These are phyloP conservation scores for Oxyruncus cristatus DNA, from an alignment of 2,113 vertebrate genomes.

Conservation along the genomic window DNA sequence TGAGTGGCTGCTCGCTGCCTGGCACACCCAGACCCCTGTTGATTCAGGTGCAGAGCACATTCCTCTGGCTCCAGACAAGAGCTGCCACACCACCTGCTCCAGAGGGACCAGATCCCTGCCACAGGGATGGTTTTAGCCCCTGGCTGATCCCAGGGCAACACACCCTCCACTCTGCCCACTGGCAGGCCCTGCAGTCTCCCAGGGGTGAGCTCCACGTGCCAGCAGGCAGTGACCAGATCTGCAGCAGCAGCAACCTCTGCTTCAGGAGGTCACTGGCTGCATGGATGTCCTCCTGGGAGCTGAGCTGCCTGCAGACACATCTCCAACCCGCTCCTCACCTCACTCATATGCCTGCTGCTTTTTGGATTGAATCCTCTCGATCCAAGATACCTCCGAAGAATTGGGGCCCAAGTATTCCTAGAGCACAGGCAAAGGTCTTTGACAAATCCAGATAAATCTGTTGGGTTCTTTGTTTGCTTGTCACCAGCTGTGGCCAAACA, in stretches of 20 bases:
- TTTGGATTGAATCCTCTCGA: neutral
- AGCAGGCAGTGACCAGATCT: accelerated
- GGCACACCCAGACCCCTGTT: accelerated
- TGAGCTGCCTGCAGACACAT: neutral
- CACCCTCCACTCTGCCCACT: accelerated
- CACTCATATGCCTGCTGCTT: accelerated
- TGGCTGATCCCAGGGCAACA: neutral
- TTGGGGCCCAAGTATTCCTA: neutral
- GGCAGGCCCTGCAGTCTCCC: neutral
- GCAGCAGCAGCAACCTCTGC: neutral
- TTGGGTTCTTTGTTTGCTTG: neutral
- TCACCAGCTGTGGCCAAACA: neutral
- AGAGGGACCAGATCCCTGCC: neutral
- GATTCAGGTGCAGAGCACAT: neutral
- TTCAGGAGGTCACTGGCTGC: neutral
- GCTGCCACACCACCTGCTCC: neutral
- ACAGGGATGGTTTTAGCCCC: neutral
- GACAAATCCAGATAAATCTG: neutral
- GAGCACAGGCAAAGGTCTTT: neutral
- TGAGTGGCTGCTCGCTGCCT: neutral
- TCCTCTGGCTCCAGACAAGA: neutral
- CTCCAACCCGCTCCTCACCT: neutral
- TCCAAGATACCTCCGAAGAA: neutral
- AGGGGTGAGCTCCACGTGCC: accelerated
- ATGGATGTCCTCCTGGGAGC: neutral